These are phyloP conservation scores for Syncerus caffer DNA, from an alignment of 2,797 vertebrate species.

Conservation along the genomic window DNA sequence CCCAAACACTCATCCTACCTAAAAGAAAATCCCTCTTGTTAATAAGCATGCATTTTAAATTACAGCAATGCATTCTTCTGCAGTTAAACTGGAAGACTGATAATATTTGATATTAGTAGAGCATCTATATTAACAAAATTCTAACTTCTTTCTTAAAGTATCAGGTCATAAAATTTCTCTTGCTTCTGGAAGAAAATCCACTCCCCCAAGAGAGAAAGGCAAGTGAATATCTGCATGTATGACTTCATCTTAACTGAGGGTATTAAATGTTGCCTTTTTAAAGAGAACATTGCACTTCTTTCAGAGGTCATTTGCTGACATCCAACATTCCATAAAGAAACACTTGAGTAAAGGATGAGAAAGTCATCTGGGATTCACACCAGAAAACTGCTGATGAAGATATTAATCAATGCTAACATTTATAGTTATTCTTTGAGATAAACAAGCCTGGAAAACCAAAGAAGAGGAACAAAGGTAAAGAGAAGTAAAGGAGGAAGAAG, in stretches of 20 bases:
- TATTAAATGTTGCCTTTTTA: conserved; percentile 32
- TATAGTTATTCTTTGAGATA: not conserved
- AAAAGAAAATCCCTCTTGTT: not conserved
- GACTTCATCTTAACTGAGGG: not conserved
- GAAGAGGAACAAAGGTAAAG: not conserved
- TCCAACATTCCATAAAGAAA: conserved; percentile 10
- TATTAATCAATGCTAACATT: not conserved
- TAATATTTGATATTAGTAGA: not conserved
- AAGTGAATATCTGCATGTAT: not conserved
- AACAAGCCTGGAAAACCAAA: not conserved
- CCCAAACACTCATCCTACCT: not conserved
- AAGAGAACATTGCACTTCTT: conserved; percentile 23
- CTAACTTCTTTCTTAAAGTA: conserved; percentile 30
- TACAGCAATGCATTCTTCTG: not conserved
- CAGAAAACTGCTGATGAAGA: not conserved
- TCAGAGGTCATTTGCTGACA: conserved; percentile 18
- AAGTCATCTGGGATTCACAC: not conserved
- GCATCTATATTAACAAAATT: not conserved
- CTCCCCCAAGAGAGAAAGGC: not conserved
- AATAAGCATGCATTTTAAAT: not conserved
- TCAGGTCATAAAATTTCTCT: not conserved
- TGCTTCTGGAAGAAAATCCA: not conserved
- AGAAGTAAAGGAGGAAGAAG: not conserved
- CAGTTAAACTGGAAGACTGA: not conserved
- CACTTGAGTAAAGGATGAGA: not conserved